Conservation (phyloP, 2,113 vertebrate species). For the Crotalus helleri region DNA sequence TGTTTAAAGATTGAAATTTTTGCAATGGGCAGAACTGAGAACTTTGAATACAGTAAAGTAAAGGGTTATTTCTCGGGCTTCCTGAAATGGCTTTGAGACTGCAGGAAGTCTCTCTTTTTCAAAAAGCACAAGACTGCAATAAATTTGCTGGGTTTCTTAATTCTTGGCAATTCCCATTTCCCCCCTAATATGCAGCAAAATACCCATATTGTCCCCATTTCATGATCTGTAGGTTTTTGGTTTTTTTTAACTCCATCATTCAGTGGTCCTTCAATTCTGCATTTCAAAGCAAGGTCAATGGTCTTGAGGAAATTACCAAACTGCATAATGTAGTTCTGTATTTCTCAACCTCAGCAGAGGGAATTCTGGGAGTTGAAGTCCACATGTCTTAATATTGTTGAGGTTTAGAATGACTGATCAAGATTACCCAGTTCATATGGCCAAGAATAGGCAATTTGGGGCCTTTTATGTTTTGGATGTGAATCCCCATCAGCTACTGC, state of each 20-base stretch:
- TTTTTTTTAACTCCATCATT: background rate
- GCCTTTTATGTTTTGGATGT: background rate
- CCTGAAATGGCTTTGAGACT: background rate
- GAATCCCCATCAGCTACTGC: background rate
- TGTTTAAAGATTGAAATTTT: background rate
- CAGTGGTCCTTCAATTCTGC: background rate
- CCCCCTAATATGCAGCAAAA: background rate
- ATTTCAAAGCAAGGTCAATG: background rate
- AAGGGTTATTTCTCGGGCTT: background rate
- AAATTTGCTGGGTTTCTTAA: background rate
- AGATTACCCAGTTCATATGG: background rate
- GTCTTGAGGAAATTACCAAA: background rate
- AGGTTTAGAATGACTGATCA: background rate
- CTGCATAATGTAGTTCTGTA: background rate
- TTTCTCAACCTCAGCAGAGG: background rate
- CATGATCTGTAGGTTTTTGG: background rate
- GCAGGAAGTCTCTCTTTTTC: background rate
- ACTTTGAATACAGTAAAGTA: background rate
- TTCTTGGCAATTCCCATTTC: background rate
- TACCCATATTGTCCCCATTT: background rate
- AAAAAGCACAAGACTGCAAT: background rate
- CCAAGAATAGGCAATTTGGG: background rate
- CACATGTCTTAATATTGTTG: background rate
- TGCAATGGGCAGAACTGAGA: background rate
- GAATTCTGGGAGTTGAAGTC: background rate